phyloP scores from a whole-genome alignment of 2,888 invertebrate genomes.

The Lasioglossum vierecki region DNA sequence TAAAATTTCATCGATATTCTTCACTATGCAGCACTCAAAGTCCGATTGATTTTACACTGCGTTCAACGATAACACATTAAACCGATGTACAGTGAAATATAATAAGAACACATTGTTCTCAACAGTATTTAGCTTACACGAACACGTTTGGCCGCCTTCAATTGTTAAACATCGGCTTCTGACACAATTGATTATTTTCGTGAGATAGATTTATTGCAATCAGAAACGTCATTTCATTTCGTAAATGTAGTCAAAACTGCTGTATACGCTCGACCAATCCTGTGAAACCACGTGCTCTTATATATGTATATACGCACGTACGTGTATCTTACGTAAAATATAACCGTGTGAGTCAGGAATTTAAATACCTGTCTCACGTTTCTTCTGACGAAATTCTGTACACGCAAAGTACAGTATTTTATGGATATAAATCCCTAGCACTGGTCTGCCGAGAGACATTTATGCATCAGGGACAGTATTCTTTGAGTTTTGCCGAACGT shows the following conservation, averaged over 20 bases:
- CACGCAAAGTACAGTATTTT: too few species aligned
- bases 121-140: neutral
- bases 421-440: too few species aligned
- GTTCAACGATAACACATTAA: constrained; percentile 2
- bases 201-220: neutral
- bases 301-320: neutral
- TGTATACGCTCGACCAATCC: constrained; percentile 1
- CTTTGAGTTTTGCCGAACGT: too few species aligned
- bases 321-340: neutral
- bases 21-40: neutral
- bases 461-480: too few species aligned
- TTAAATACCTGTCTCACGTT: neutral
- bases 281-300: neutral
- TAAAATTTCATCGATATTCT: neutral
- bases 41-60: neutral
- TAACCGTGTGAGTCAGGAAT: neutral
- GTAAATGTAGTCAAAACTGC: neutral
- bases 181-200: neutral
- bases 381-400: neutral
- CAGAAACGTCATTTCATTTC: neutral
- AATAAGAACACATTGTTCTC: neutral
- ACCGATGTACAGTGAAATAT: neutral
- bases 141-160: neutral
- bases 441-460: too few species aligned
- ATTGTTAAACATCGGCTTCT: neutral